phyloP scores from a whole-genome alignment of 2,797 vertebrate species.

The Halcyon chelicuti region DNA sequence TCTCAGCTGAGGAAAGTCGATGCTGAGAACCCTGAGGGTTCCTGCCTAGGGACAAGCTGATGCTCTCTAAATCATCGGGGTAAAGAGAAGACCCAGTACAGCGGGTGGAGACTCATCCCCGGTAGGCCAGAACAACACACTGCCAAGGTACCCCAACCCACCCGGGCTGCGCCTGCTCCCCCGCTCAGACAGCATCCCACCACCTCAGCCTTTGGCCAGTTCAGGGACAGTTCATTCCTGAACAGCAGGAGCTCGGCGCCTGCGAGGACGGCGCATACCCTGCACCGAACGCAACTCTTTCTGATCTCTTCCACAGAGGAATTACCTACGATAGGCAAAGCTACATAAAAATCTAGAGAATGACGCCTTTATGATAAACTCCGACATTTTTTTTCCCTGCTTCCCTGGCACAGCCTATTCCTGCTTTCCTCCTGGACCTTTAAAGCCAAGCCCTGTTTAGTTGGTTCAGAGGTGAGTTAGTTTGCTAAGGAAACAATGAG shows the following conservation, averaged over 20 bases:
- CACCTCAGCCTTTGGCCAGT: not conserved
- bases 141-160: not conserved
- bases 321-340: fast-evolving
- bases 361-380: fast-evolving
- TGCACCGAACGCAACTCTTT: not conserved
- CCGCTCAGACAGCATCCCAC: not conserved
- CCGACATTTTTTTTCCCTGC: not conserved
- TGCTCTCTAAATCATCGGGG: not conserved
- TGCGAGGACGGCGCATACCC: not conserved
- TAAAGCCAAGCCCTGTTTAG: not conserved
- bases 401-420: not conserved
- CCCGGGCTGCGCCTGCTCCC: not conserved
- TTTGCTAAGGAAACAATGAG: conserved; percentile 31
- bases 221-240: not conserved
- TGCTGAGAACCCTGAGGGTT: not conserved
- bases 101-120: not conserved
- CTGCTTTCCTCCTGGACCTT: not conserved
- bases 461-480: not conserved
- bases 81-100: not conserved
- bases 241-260: not conserved
- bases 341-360: not conserved
- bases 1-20: not conserved
- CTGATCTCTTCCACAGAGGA: fast-evolving
- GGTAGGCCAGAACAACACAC: not conserved
- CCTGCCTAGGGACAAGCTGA: not conserved